phyloP scores from a whole-genome alignment of 2,888 invertebrate species.

The Noctua pronuba region DNA sequence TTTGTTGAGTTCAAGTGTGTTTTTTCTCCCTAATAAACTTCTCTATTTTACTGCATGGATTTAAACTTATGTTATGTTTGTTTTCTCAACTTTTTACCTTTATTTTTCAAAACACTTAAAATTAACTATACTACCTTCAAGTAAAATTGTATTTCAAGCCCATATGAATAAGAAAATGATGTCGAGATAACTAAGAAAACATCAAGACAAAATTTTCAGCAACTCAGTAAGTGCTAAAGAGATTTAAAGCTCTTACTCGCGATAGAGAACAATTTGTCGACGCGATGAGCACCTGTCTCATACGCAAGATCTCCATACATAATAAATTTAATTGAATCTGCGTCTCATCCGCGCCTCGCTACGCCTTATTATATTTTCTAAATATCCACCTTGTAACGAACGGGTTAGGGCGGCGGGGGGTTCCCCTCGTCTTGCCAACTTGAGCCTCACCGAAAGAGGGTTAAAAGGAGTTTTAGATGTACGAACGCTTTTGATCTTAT shows the following conservation, averaged over 20 bases:
- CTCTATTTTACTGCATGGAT: too few relatives aligned
- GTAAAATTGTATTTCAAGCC: neutral
- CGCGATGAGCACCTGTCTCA: constrained; percentile 86
- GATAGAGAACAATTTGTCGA: constrained; percentile 84
- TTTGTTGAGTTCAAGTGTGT: neutral
- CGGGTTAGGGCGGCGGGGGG: constrained; percentile 79
- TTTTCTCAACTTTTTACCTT: too few relatives aligned
- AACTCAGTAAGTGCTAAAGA: constrained; percentile 60
- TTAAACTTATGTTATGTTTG: neutral
- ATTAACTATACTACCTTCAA: neutral
- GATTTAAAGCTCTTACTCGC: constrained; percentile 74
- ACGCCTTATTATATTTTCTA: constrained; percentile 88
- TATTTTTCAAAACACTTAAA: neutral
- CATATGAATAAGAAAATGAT: neutral
- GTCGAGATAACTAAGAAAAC: constrained; percentile 15
- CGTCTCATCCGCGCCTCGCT: constrained; percentile 86
- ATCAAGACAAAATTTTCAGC: constrained; percentile 2
- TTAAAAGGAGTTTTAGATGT: constrained; percentile 91
- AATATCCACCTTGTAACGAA: constrained; percentile 86
- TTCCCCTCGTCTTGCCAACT: constrained; percentile 90
- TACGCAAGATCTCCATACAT: constrained; percentile 89
- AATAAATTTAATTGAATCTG: constrained; percentile 90
- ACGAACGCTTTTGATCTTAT: constrained; percentile 94
- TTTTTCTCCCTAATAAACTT: neutral
- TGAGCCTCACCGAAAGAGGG: constrained; percentile 87